Evolutionary conservation across 2,888 invertebrate genomes (phyloP).

Genomic region (Chamaedrilus cognettii): DNA sequence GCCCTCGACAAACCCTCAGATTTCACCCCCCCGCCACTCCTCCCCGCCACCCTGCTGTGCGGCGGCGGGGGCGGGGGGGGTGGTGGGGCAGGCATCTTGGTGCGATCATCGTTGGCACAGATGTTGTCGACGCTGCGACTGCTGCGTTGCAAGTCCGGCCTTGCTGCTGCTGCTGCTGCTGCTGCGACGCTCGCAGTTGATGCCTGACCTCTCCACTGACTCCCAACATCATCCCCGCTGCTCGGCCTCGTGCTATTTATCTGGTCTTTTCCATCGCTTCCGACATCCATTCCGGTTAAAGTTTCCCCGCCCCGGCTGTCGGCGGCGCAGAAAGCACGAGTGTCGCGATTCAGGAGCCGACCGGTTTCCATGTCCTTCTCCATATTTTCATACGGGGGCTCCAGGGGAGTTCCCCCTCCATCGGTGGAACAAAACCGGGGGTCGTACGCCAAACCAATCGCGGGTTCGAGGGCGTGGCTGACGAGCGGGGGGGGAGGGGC

Average conservation of each 20-base stretch:
- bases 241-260: slow-evolving; percentile 1
- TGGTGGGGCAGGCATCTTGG: background rate
- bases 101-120: background rate
- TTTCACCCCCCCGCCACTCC: background rate
- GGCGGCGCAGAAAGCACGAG: slow-evolving; percentile 3
- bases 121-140: slow-evolving; percentile 18
- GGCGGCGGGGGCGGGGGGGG: too few species aligned
- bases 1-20: background rate
- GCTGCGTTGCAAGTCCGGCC: background rate
- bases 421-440: too few species aligned
- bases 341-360: slow-evolving; percentile 11
- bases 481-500: too few species aligned
- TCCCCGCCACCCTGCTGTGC: background rate
- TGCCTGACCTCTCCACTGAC: too few species aligned
- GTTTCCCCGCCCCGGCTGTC: background rate
- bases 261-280: too few species aligned
- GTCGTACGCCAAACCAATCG: too few species aligned
- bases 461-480: too few species aligned
- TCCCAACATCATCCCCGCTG: slow-evolving; percentile 11
- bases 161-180: background rate
- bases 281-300: too few species aligned
- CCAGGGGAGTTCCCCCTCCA: too few species aligned
- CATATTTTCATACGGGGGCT: slow-evolving; percentile 17
- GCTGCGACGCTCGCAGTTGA: too few species aligned
- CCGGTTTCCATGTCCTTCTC: slow-evolving; percentile 16